Evolutionary conservation across 1,140 invertebrate species (phyloP), one percentile per base, ranked within the genome.

Genomic region (Bemisia tabaci): DNA sequence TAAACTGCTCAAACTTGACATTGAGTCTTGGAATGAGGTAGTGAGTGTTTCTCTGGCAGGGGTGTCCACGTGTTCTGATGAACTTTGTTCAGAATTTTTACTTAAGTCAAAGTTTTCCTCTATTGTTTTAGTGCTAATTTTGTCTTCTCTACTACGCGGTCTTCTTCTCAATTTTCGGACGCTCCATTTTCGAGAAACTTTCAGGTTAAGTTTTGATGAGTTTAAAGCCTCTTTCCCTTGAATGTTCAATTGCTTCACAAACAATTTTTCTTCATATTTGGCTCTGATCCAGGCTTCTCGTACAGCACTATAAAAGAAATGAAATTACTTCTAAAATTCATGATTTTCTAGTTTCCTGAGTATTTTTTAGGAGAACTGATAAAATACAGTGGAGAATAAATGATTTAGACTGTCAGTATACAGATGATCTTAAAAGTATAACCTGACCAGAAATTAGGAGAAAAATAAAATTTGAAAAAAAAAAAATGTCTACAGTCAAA

Each of bases 241-340:
- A 17, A 58, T 65, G n/a, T 59, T 64, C 21, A 81, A 68, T 26
- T 77, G 75, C 65, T 80, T 81, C 0, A 87, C 82, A 72, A 85
- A 87, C 64, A 78, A 79, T 61, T 79, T 78, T 65, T 87, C 84
- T 21, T 90, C 83, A 76, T 90, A 91, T 72, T 91, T 91, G 0
- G 85, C 81, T 73, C 86, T 87, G 59, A 91, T 90, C 86, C 87
- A 91, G 21, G 82, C 78, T 72, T 91, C 88, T 1, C 89, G 82
- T 21, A 89, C 79, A 2, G 81, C 79, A 17, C 85, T 87, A 71
- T 61, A 62, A 67, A 65, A 66, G 22, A 65, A 63, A 60, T 62
- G 17, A n/a, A n/a, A n/a, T n/a, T n/a, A n/a, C n/a, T n/a, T n/a
- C n/a, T n/a, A n/a, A n/a, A n/a, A n/a, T n/a, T n/a, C n/a, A n/a